phyloP scores from a whole-genome alignment of 2,113 vertebrate genomes.

The Oenanthe melanoleuca region DNA sequence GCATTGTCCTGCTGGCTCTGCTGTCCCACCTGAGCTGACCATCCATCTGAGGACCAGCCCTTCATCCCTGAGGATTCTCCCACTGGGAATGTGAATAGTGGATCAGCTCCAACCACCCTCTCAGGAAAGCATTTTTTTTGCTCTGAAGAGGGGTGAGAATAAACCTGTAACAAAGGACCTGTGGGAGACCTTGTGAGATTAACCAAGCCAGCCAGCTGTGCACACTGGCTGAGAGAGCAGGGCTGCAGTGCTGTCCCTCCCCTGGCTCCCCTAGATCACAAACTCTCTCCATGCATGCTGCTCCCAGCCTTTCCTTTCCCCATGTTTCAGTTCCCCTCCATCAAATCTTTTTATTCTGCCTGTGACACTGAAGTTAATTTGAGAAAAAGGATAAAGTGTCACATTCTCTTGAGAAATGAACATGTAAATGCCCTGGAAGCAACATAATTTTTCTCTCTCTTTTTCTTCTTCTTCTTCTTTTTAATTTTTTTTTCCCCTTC shows the following conservation, averaged over 20 bases:
- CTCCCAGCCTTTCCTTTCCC: not conserved
- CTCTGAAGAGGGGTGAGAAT: not conserved
- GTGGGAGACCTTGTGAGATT: conserved; percentile 41
- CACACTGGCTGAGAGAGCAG: conserved; percentile 46
- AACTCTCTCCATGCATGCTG: not conserved
- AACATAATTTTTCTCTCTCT: conserved; percentile 30
- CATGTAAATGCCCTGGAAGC: conserved; percentile 66
- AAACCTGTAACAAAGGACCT: conserved; percentile 18
- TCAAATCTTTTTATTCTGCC: not conserved
- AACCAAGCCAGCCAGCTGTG: conserved; percentile 46
- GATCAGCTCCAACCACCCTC: not conserved
- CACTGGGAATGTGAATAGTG: accelerated
- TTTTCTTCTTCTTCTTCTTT: no score
- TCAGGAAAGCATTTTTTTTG: not conserved
- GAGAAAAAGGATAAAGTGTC: conserved; percentile 63
- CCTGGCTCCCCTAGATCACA: conserved; percentile 48
- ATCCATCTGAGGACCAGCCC: not conserved
- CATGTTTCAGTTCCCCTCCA: not conserved
- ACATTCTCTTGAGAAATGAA: conserved; percentile 68
- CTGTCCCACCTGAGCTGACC: accelerated
- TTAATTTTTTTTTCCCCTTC: not conserved
- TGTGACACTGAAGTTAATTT: conserved; percentile 61
- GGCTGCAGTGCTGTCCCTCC: conserved; percentile 2
- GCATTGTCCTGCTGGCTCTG: not conserved
- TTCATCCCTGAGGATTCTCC: accelerated